These are phyloP conservation scores for Meriones unguiculatus DNA, from an alignment of 2,113 vertebrate species.

Conservation along the genomic window DNA sequence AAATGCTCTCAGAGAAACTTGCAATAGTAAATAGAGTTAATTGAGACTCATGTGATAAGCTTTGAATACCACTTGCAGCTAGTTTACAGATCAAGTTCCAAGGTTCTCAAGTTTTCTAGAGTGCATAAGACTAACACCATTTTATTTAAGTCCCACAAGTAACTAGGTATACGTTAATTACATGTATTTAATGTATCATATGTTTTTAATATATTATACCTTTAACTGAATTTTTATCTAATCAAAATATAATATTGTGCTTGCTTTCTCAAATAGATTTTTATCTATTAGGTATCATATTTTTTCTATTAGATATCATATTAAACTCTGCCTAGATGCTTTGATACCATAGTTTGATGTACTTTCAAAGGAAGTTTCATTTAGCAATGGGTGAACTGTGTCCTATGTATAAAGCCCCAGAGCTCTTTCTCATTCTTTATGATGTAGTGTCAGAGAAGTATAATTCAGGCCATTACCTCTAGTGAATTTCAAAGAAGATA, in stretches of 20 bases:
- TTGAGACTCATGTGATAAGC: background rate
- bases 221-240: background rate
- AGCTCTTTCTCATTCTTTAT: conserved; percentile 62
- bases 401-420: background rate
- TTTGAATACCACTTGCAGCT: background rate
- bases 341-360: background rate
- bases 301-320: background rate
- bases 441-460: conserved; percentile 2
- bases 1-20: background rate
- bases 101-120: background rate
- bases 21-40: background rate
- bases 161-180: background rate
- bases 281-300: background rate
- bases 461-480: conserved; percentile 68
- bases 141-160: background rate
- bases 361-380: conserved; percentile 39
- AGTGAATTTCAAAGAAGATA: conserved; percentile 56
- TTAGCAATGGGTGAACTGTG: conserved; percentile 47
- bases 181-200: background rate
- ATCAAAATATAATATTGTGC: background rate
- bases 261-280: conserved; percentile 40
- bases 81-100: background rate
- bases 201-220: background rate
- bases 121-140: background rate
- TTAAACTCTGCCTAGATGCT: background rate